These are phyloP conservation scores for Erannis defoliaria DNA, from an alignment of 2,888 invertebrate genomes.

Conservation along the genomic window DNA sequence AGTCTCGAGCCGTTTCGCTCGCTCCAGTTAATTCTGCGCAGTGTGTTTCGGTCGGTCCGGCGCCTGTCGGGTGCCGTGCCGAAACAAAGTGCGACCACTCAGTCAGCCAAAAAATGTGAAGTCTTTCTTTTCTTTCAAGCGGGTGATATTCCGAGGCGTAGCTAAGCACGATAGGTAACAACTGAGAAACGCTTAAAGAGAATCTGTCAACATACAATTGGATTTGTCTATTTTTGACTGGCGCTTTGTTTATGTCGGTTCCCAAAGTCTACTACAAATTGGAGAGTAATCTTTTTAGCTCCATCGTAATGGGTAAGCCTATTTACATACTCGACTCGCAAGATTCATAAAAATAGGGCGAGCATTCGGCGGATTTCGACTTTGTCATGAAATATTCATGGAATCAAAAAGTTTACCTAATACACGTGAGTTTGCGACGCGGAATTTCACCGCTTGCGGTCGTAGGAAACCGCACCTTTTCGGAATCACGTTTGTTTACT, in stretches of 20 bases:
- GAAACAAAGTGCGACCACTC: no score
- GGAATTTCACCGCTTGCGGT: conserved; percentile 23
- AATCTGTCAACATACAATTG: not conserved
- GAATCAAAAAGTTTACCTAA: conserved; percentile 37
- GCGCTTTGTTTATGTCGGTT: conserved; percentile 8
- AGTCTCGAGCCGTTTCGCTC: no score
- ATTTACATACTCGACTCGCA: conserved; percentile 24
- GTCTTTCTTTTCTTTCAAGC: no score
- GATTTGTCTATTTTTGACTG: not conserved
- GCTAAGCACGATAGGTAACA: not conserved
- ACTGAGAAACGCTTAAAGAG: no score
- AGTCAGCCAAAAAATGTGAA: no score
- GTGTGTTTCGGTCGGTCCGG: no score
- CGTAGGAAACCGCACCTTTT: conserved; percentile 15
- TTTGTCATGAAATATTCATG: conserved; percentile 38
- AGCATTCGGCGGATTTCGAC: conserved; percentile 24
- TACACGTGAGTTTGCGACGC: conserved; percentile 19
- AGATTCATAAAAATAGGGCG: conserved; percentile 27
- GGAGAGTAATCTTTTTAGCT: conserved; percentile 26
- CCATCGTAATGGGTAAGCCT: conserved; percentile 25
- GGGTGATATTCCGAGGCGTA: not conserved
- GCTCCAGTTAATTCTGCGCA: no score
- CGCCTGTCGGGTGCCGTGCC: no score
- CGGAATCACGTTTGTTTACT: conserved; percentile 30
- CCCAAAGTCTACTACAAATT: conserved; percentile 15